These are phyloP conservation scores for Ptychoptera albimana DNA, from an alignment of 2,888 invertebrate genomes.

Conservation along the genomic window DNA sequence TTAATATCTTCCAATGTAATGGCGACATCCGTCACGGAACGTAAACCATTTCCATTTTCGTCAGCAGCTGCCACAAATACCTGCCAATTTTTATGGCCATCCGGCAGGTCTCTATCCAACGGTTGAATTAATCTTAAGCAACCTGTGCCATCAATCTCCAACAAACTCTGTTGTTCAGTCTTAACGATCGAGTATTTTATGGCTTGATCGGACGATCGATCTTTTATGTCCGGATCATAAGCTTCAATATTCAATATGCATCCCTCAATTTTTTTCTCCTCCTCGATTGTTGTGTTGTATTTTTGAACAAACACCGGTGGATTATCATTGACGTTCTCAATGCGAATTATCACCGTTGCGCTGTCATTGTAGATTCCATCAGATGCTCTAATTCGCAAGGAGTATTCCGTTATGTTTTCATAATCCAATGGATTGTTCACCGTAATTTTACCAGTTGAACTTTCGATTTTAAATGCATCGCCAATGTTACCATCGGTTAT, in stretches of 20 bases:
- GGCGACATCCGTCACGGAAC: slow-evolving; percentile 50
- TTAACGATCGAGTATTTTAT: slow-evolving; percentile 63
- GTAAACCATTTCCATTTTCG: slow-evolving; percentile 48
- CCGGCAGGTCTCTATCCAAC: slow-evolving; percentile 77
- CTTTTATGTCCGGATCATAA: slow-evolving; percentile 73
- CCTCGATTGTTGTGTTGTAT: slow-evolving; percentile 56
- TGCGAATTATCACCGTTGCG: slow-evolving; percentile 67
- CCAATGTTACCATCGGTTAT: slow-evolving; percentile 75
- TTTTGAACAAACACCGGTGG: slow-evolving; percentile 63
- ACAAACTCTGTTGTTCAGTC: slow-evolving; percentile 49
- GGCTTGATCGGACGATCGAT: slow-evolving; percentile 55
- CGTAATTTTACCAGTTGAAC: slow-evolving; percentile 69
- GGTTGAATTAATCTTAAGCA: slow-evolving; percentile 47
- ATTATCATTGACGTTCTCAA: slow-evolving; percentile 87
- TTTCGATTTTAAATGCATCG: slow-evolving; percentile 73
- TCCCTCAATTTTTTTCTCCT: slow-evolving; percentile 48
- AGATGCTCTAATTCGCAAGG: slow-evolving; percentile 64
- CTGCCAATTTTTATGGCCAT: slow-evolving; percentile 69
- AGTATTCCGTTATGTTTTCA: slow-evolving; percentile 71
- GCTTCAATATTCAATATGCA: slow-evolving; percentile 58
- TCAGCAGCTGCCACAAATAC: slow-evolving; percentile 60
- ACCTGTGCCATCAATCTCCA: slow-evolving; percentile 57
- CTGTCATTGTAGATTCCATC: slow-evolving; percentile 73
- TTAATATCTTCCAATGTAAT: slow-evolving; percentile 68
- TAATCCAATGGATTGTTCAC: slow-evolving; percentile 67